Evolutionary conservation across 1,140 invertebrate genomes (phyloP), one percentile per base, ranked within the genome.

Genomic region (Tyrophagus putrescentiae): DNA sequence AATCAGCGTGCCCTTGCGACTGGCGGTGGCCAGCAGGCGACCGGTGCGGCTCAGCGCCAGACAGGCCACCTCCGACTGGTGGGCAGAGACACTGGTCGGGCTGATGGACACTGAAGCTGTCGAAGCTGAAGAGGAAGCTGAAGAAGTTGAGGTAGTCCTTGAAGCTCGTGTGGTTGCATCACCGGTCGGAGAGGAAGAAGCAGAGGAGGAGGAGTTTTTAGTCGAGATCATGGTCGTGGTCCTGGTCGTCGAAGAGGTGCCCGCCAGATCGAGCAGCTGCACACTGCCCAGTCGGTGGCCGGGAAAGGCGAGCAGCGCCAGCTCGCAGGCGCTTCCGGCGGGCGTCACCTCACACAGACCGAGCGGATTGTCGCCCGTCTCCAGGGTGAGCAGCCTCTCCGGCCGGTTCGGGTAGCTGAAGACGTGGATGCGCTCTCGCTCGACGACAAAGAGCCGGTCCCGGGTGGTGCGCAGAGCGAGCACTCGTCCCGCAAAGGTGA

Each of bases 401-500:
- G 78, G 78, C 44, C 80, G 78, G 36, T 78, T 71, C 4, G 84
- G 84, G 72, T 87, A 86, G 1, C 81, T 80, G 72, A 87, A 87
- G 1, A 91, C 82, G 70, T 90, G 84, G 31, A 93, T 82, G 67
- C 84, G 79, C 56, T 80, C 80, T 58, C 79, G 74, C 42, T 87
- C 72, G 18, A 84, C 84, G 31, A 89, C 83, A 60, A 89, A 79
- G 57, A 91, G 73, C 72, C 87, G 89, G 72, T 97, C 93, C 70
- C 91, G 79, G 69, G 92, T 76, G 62, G 96, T 76, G 68, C 87
- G 82, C 0, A 98, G 89, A 54, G 84, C 85, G 68, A 87, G 80
- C 0, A 96, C 91, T 48, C 87, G 83, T 50, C 83, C 82, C 69
- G 87, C 89, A 72, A 96, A 96, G 70, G 96, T 90, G 68, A 98